Conservation (phyloP, 2,113 vertebrate genomes). For the Pterocles burchelli region DNA sequence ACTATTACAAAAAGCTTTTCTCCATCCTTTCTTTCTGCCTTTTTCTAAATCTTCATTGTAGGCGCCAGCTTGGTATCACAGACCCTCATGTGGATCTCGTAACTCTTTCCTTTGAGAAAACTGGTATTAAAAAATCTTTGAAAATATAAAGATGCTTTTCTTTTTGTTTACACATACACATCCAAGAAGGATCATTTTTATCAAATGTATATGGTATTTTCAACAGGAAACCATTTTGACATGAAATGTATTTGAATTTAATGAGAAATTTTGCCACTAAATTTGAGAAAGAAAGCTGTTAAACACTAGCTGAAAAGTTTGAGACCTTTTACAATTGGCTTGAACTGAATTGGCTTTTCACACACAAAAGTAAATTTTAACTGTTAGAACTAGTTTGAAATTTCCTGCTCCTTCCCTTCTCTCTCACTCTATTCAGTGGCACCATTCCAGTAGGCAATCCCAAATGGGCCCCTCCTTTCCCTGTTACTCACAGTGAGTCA, state of each 20-base stretch:
- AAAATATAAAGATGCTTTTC: neutral
- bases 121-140: neutral
- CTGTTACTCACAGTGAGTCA: neutral
- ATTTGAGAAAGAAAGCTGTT: neutral
- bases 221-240: neutral
- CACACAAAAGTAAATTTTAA: neutral
- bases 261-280: neutral
- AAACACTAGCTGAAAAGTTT: neutral
- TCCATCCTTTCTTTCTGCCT: neutral
- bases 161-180: neutral
- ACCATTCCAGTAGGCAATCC: neutral
- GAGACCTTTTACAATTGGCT: neutral
- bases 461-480: neutral
- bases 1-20: neutral
- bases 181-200: neutral
- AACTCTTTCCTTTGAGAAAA: neutral
- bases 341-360: neutral
- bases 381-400: neutral
- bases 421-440: neutral
- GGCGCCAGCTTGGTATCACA: accelerated
- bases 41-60: neutral
- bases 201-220: neutral
- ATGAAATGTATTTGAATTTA: neutral
- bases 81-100: neutral
- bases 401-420: neutral